phyloP scores from a whole-genome alignment of 2,888 invertebrate species.

The Melinopterus prodromus region DNA sequence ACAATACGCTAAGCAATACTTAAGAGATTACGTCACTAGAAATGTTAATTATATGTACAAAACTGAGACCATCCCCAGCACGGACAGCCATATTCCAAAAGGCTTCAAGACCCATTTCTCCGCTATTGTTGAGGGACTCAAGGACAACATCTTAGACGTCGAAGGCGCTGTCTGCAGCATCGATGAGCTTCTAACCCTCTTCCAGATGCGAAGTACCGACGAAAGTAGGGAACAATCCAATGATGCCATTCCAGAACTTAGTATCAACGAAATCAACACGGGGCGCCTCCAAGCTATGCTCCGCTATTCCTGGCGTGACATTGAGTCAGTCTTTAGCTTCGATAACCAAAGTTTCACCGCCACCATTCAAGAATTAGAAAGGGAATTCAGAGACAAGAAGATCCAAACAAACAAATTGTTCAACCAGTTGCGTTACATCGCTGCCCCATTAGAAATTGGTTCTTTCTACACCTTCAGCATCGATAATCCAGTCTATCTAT shows the following conservation, averaged over 20 bases:
- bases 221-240: neutral
- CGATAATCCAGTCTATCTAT: slow-evolving; percentile 66
- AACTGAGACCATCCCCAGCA: slow-evolving; percentile 64
- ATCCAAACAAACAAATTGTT: slow-evolving; percentile 69
- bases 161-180: slow-evolving; percentile 61
- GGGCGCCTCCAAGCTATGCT: neutral
- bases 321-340: slow-evolving; percentile 58
- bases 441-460: slow-evolving; percentile 76
- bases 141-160: slow-evolving; percentile 47
- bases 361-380: slow-evolving; percentile 36
- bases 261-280: neutral
- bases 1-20: slow-evolving; percentile 63
- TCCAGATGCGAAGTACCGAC: neutral
- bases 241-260: neutral
- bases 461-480: slow-evolving; percentile 73
- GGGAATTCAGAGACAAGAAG: slow-evolving; percentile 47
- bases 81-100: slow-evolving; percentile 67
- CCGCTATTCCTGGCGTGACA: neutral
- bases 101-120: slow-evolving; percentile 50
- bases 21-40: slow-evolving; percentile 59
- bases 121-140: slow-evolving; percentile 56
- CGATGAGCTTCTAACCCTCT: slow-evolving; percentile 51
- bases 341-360: slow-evolving; percentile 72
- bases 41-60: slow-evolving; percentile 60
- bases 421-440: slow-evolving; percentile 64